These are phyloP conservation scores for Hemitrygon akajei DNA, from an alignment of 2,797 vertebrate species.

Conservation along the genomic window DNA sequence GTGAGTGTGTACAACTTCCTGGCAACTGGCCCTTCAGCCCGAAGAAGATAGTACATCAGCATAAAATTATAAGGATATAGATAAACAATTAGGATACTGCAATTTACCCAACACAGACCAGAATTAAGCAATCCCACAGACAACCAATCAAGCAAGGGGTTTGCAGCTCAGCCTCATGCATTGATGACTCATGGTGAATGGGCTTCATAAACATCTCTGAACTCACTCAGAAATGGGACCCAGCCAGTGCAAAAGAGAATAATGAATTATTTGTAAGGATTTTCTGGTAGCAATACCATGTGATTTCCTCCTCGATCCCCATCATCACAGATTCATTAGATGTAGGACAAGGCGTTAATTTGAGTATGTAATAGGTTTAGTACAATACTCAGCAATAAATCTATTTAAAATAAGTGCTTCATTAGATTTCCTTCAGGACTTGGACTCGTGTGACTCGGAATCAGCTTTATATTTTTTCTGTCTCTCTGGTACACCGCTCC, in stretches of 20 bases:
- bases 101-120: neutral
- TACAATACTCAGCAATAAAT: too few species aligned
- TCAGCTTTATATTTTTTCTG: too few species aligned
- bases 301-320: neutral
- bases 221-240: neutral
- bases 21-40: neutral
- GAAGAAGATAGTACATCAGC: neutral
- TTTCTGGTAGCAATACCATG: neutral
- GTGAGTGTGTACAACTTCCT: too few species aligned
- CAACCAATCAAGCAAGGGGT: neutral
- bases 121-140: neutral
- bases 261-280: neutral
- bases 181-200: neutral
- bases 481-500: too few species aligned
- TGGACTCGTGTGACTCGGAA: too few species aligned
- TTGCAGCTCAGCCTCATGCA: neutral
- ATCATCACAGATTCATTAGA: neutral
- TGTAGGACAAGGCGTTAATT: too few species aligned
- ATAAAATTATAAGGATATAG: neutral
- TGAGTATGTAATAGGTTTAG: too few species aligned
- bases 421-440: too few species aligned
- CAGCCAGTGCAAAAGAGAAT: neutral
- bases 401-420: too few species aligned
- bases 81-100: neutral
- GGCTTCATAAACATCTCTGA: neutral